phyloP scores from a whole-genome alignment of 2,113 vertebrate genomes.

The Beaufortia kweichowensis region DNA sequence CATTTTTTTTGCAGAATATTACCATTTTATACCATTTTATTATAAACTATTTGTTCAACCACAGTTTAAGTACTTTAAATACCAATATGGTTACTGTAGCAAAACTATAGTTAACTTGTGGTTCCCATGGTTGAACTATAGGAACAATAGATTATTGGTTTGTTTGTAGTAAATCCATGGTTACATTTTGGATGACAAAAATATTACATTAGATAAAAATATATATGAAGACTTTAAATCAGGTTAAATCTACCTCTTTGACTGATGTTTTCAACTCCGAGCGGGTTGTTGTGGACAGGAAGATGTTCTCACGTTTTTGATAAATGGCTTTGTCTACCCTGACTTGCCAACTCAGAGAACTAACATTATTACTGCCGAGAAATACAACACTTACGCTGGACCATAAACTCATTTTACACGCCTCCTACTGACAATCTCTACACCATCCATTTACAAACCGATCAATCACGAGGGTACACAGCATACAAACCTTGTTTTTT shows the following conservation, averaged over 20 bases:
- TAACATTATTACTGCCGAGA: conserved; percentile 46
- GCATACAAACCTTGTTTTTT: conserved; percentile 29
- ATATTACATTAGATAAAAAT: too few relatives aligned
- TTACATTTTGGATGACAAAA: too few relatives aligned
- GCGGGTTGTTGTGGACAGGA: conserved; percentile 19
- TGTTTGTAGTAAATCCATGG: too few relatives aligned
- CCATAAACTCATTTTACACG: conserved; percentile 45
- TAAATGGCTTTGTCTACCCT: conserved; percentile 40
- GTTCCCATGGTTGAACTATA: too few relatives aligned
- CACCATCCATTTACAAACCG: conserved; percentile 37
- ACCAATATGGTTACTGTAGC: too few relatives aligned
- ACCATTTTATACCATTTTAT: too few relatives aligned
- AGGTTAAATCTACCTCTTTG: background rate
- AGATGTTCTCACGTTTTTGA: conserved; percentile 40
- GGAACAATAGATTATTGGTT: too few relatives aligned
- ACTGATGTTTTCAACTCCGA: background rate
- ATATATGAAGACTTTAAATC: background rate
- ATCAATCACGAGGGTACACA: conserved; percentile 31
- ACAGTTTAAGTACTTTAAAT: too few relatives aligned
- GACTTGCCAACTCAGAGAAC: conserved; percentile 33
- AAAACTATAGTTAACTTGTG: too few relatives aligned
- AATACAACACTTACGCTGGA: conserved; percentile 38
- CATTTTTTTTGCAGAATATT: too few relatives aligned
- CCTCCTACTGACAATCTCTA: conserved; percentile 36
- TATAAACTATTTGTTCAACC: too few relatives aligned